Evolutionary conservation across 2,797 vertebrate species (phyloP).

Genomic region (Danio aesculapii): DNA sequence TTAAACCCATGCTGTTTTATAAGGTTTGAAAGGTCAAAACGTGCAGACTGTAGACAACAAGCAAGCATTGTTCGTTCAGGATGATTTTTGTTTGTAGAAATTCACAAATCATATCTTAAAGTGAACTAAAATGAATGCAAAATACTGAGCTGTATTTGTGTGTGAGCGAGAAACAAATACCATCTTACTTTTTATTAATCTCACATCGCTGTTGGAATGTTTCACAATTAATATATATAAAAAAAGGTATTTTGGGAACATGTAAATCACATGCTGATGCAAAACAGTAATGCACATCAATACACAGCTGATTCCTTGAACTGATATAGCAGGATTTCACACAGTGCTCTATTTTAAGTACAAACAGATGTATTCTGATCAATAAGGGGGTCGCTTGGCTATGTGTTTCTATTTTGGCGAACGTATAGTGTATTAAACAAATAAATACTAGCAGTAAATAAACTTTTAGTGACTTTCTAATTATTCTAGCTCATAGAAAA

Average conservation of each 20-base stretch:
- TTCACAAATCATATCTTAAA: not conserved
- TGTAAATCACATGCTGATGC: constrained; percentile 56
- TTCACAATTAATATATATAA: constrained; percentile 59
- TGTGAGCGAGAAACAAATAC: not conserved
- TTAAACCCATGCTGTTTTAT: too few relatives aligned
- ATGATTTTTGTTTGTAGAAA: not conserved
- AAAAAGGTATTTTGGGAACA: constrained; percentile 53
- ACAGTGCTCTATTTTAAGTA: constrained; percentile 72
- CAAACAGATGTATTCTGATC: constrained; percentile 64
- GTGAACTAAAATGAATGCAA: not conserved
- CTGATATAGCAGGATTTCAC: constrained; percentile 64
- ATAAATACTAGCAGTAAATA: constrained; percentile 86
- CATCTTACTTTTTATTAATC: constrained; percentile 33
- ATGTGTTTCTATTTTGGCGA: constrained; percentile 67
- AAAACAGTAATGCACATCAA: constrained; percentile 55
- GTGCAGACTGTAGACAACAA: too few relatives aligned
- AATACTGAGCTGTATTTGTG: not conserved
- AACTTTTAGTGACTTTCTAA: constrained; percentile 70
- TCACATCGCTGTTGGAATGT: constrained; percentile 42
- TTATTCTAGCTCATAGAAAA: constrained; percentile 81
- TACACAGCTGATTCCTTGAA: constrained; percentile 65
- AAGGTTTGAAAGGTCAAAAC: too few relatives aligned
- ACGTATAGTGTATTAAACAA: constrained; percentile 77
- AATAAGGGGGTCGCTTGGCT: constrained; percentile 61
- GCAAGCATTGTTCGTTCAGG: too few relatives aligned